Conservation (phyloP, 2,888 invertebrate species). For the Himalopsyche tibetana region DNA sequence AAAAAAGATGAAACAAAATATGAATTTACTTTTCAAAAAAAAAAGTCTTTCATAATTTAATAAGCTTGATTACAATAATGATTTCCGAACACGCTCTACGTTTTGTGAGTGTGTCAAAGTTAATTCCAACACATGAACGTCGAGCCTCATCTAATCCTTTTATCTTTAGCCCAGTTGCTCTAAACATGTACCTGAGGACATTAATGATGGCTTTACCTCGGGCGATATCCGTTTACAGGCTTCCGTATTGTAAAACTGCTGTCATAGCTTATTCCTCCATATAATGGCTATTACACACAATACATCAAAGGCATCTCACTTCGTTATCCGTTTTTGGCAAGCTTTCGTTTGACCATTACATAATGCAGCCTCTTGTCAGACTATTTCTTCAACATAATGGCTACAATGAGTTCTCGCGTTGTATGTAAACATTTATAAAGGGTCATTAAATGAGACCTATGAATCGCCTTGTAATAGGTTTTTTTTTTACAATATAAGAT, state of each 20-base stretch:
- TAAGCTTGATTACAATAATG: too few species aligned
- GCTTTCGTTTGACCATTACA: slow-evolving; percentile 31
- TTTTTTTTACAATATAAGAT: too few species aligned
- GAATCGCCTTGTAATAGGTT: neutral
- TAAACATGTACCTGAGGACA: slow-evolving; percentile 47
- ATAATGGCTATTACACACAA: slow-evolving; percentile 59
- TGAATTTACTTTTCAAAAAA: too few species aligned
- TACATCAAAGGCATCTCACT: slow-evolving; percentile 58
- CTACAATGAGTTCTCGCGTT: neutral
- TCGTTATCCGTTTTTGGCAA: slow-evolving; percentile 59
- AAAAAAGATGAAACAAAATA: too few species aligned
- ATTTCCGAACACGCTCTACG: too few species aligned
- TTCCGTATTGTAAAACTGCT: slow-evolving; percentile 59
- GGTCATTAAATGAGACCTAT: neutral
- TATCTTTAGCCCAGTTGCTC: slow-evolving; percentile 44
- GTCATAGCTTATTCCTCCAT: slow-evolving; percentile 55
- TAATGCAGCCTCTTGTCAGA: slow-evolving; percentile 28
- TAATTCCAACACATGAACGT: slow-evolving; percentile 56
- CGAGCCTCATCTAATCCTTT: slow-evolving; percentile 45
- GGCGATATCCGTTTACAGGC: slow-evolving; percentile 49
- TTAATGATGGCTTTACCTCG: slow-evolving; percentile 55
- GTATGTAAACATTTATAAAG: neutral
- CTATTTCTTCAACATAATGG: neutral
- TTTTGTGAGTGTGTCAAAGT: slow-evolving; percentile 43
- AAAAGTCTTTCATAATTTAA: too few species aligned